These are phyloP conservation scores for Morpho helenor DNA, from an alignment of 2,888 invertebrate species.

Conservation along the genomic window DNA sequence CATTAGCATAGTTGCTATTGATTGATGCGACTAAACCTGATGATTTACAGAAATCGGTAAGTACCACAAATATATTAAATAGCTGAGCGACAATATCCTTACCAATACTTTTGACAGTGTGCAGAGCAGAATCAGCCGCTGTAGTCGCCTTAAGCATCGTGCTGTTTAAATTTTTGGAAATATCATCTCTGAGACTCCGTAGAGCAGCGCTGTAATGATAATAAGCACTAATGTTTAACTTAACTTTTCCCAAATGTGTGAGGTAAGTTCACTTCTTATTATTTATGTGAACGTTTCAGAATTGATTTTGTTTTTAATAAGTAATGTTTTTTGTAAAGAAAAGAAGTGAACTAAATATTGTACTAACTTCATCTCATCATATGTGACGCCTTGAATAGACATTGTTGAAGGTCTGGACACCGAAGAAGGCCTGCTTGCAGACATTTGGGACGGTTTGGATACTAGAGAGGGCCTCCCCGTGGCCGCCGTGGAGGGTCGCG, in stretches of 20 bases:
- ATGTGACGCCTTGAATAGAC: slow-evolving; percentile 27
- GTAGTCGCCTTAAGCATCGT: slow-evolving; percentile 35
- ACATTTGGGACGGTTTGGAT: slow-evolving; percentile 1
- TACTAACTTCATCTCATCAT: slow-evolving; percentile 41
- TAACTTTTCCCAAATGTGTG: too few species aligned
- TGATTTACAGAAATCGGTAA: too few species aligned
- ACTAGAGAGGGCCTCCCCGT: slow-evolving; percentile 3
- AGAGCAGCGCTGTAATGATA: slow-evolving; percentile 32
- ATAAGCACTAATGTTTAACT: background rate
- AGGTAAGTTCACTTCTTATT: too few species aligned
- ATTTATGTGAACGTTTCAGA: too few species aligned
- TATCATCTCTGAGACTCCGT: slow-evolving; percentile 33
- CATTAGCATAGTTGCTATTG: too few species aligned
- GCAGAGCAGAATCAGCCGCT: slow-evolving; percentile 38
- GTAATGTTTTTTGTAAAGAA: background rate
- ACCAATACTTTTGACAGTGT: slow-evolving; percentile 40
- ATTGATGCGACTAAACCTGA: too few species aligned
- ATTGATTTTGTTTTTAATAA: background rate
- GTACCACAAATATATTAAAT: background rate
- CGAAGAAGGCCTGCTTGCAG: background rate
- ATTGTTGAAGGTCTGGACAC: background rate
- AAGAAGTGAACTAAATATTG: background rate
- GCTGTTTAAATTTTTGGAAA: slow-evolving; percentile 34
- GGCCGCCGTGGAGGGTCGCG: slow-evolving; percentile 10
- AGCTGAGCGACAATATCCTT: slow-evolving; percentile 17